Evolutionary conservation across 2,113 vertebrate species (phyloP), one percentile per base, ranked within the genome.

Genomic region (Brachirus orientalis): DNA sequence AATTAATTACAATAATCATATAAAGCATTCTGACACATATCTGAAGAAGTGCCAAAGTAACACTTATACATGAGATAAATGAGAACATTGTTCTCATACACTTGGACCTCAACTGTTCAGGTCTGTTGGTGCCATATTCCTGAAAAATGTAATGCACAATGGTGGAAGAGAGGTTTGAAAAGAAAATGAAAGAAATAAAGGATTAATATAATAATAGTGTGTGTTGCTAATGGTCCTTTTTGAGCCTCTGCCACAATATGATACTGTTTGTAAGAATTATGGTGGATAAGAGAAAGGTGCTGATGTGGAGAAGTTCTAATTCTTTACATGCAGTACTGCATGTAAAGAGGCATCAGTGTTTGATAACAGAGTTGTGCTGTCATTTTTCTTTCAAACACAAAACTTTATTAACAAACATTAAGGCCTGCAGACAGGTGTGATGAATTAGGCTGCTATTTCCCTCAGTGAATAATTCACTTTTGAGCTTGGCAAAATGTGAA

Each of bases 161-260:
- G 9, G 58, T 17, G 54, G 54, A 63, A 17, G 28, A 48, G 55
- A 46, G 52, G 64, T 43, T 59, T 28, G 13, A 40, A 73, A 69
- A 71, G 74, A 63, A 60, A 43, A 38, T 40, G 44, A 55, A 81
- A 63, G 41, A 41, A 70, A 22, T 35, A 2, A 56, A 75, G 73
- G 70, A 89, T 81, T 85, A 75, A 79, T 75, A 73, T 85, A 69
- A 83, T 66, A 88, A 77, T 63, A 50, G 67, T 57, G 35, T 67
- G 10, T 72, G 80, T 67, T 67, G 50, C 51, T 80, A 75, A 84
- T 80, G 67, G 82, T 48, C 55, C 40, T 68, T 69, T 86, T 72
- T 71, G 63, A 77, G 66, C 54, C 59, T 12, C 67, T 76, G 73
- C 57, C 68, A 71, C 72, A 79, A 61, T 70, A 53, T 67, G 60